These are phyloP conservation scores for Shargacucullia verbasci DNA, from an alignment of 2,888 invertebrate species.

Conservation along the genomic window DNA sequence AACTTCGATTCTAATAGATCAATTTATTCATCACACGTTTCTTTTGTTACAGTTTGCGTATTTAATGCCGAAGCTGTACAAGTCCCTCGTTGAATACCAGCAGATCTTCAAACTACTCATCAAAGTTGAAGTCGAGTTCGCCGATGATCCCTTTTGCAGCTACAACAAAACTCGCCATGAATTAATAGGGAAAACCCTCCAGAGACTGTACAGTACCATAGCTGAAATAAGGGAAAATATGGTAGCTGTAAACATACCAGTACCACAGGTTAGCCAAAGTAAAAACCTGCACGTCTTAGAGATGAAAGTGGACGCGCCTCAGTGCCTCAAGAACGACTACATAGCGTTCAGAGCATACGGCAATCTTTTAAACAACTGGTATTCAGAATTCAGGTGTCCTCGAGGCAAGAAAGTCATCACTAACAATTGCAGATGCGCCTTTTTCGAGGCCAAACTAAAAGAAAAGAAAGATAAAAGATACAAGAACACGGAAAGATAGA, in stretches of 20 bases:
- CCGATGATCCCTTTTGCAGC: slow-evolving; percentile 79
- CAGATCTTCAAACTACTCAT: slow-evolving; percentile 77
- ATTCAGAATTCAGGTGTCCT: slow-evolving; percentile 83
- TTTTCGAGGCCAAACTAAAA: slow-evolving; percentile 70
- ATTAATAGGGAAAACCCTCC: slow-evolving; percentile 76
- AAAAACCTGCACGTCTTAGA: slow-evolving; percentile 76
- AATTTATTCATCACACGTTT: slow-evolving; percentile 44
- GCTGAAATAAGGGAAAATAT: slow-evolving; percentile 85
- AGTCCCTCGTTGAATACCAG: slow-evolving; percentile 77
- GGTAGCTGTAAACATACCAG: slow-evolving; percentile 72
- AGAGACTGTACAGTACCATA: slow-evolving; percentile 88
- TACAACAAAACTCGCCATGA: slow-evolving; percentile 80
- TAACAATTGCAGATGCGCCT: slow-evolving; percentile 66
- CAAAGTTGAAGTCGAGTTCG: slow-evolving; percentile 76
- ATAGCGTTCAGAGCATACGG: slow-evolving; percentile 90
- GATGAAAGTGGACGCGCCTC: slow-evolving; percentile 84
- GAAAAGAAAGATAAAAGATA: slow-evolving; percentile 66
- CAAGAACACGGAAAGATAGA: slow-evolving; percentile 57
- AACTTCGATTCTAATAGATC: slow-evolving; percentile 17
- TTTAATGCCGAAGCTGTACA: slow-evolving; percentile 89
- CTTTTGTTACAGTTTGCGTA: slow-evolving; percentile 88
- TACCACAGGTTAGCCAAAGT: slow-evolving; percentile 74
- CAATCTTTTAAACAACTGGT: slow-evolving; percentile 90
- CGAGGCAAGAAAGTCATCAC: slow-evolving; percentile 69
- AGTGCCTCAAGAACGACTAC: slow-evolving; percentile 89